phyloP scores from a whole-genome alignment of 2,888 invertebrate genomes.

The Perizoma affinitatum region DNA sequence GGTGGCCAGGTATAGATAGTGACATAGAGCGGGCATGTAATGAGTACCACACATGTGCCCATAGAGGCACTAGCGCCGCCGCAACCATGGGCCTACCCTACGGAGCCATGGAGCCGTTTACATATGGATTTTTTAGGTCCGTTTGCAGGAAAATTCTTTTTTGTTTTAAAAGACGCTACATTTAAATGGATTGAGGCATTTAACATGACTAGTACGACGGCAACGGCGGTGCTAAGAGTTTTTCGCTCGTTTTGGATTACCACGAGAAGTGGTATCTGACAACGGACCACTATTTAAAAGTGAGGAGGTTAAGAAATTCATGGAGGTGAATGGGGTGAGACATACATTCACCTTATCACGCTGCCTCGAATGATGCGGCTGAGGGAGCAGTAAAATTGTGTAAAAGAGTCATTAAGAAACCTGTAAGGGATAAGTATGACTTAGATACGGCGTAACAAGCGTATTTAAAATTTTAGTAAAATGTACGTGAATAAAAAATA shows the following conservation, averaged over 20 bases:
- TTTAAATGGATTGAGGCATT: slow-evolving; percentile 39
- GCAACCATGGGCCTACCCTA: slow-evolving; percentile 32
- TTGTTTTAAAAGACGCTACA: slow-evolving; percentile 30
- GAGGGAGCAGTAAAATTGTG: slow-evolving; percentile 39
- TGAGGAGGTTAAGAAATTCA: too few relatives aligned
- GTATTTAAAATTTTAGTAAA: too few relatives aligned
- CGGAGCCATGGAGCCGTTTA: slow-evolving; percentile 35
- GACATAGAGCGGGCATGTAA: slow-evolving; percentile 26
- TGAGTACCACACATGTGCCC: too few relatives aligned
- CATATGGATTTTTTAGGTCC: slow-evolving; percentile 38
- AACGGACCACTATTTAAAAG: slow-evolving; percentile 31
- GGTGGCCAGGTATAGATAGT: slow-evolving; percentile 37
- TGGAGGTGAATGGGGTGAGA: too few relatives aligned
- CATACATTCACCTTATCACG: too few relatives aligned
- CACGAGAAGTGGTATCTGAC: slow-evolving; percentile 24
- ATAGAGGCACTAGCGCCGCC: slow-evolving; percentile 22
- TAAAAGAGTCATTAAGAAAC: slow-evolving; percentile 38
- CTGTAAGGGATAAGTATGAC: slow-evolving; percentile 19
- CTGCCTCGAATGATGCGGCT: slow-evolving; percentile 18
- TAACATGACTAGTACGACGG: slow-evolving; percentile 27
- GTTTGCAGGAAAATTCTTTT: slow-evolving; percentile 26
- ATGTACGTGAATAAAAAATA: too few relatives aligned
- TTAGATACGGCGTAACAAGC: slow-evolving; percentile 24
- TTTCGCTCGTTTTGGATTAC: too few relatives aligned
- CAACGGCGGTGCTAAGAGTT: slow-evolving; percentile 20